Percentiles rank a stretch among this genome's conserved stretches.
phyloP scores from a whole-genome alignment of 2,888 invertebrate genomes.

The Caenorhabditis wallacei region DNA sequence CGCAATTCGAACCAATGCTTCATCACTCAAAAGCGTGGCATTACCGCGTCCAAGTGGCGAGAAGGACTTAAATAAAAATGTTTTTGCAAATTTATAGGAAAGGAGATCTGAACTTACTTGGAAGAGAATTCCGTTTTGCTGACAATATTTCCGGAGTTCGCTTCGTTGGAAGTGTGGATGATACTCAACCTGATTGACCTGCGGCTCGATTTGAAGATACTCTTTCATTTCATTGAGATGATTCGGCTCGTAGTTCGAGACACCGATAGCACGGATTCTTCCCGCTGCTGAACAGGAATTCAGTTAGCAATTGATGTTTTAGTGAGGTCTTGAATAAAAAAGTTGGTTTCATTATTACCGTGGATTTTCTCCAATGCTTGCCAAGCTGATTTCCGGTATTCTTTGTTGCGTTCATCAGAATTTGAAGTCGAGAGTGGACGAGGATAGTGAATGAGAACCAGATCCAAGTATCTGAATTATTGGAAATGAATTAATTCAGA shows the following conservation, averaged over 20 bases:
- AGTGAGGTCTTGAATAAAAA: neutral
- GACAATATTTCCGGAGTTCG: constrained; percentile 79
- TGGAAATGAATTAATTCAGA: neutral
- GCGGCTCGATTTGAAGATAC: constrained; percentile 64
- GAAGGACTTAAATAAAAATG: constrained; percentile 83
- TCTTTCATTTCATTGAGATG: constrained; percentile 87
- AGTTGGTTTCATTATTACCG: neutral
- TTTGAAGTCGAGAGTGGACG: constrained; percentile 86
- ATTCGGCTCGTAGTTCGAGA: constrained; percentile 89
- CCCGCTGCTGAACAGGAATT: constrained; percentile 16
- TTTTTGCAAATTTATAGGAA: neutral
- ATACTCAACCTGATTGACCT: constrained; percentile 73
- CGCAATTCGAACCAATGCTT: constrained; percentile 86
- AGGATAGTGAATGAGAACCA: constrained; percentile 89
- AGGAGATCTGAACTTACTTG: constrained; percentile 63
- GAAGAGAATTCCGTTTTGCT: constrained; percentile 83
- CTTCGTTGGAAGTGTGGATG: constrained; percentile 63
- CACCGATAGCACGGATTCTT: constrained; percentile 86
- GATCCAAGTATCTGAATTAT: constrained; percentile 74
- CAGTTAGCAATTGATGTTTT: too few species aligned
- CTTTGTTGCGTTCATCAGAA: constrained; percentile 85
- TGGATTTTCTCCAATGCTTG: constrained; percentile 86
- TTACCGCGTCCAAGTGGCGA: constrained; percentile 83
- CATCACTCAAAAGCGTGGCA: constrained; percentile 85
- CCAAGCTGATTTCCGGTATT: constrained; percentile 88